Conservation (phyloP, 2,113 vertebrate genomes). For the Corythaixoides concolor region DNA sequence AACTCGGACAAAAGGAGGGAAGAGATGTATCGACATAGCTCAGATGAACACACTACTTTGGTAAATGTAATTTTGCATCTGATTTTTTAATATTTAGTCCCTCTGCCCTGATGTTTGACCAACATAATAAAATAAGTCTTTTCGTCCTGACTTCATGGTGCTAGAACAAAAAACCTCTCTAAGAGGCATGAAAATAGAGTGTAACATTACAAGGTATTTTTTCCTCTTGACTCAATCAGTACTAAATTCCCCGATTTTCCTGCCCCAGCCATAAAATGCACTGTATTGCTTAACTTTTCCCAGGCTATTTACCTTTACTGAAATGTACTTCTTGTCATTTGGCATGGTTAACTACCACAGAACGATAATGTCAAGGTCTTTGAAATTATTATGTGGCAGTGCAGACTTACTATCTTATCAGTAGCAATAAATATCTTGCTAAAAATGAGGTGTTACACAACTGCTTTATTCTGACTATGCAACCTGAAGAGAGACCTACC, state of each 20-base stretch:
- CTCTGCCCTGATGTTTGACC: neutral
- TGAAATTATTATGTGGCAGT: neutral
- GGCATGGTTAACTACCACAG: conserved; percentile 37
- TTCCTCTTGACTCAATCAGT: neutral
- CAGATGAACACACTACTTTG: neutral
- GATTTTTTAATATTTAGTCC: neutral
- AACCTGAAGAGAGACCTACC: neutral
- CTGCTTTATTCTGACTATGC: neutral
- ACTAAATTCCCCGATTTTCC: conserved; percentile 38
- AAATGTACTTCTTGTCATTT: conserved; percentile 2
- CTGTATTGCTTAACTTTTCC: neutral
- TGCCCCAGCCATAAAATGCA: conserved; percentile 11
- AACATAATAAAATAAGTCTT: neutral
- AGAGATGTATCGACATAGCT: neutral
- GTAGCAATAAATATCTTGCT: conserved; percentile 49
- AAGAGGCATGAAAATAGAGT: neutral
- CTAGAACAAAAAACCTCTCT: neutral
- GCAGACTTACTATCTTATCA: conserved; percentile 51
- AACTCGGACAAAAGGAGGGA: neutral
- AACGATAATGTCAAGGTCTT: conserved; percentile 60
- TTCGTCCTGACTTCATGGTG: neutral
- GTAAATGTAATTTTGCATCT: neutral
- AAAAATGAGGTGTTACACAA: conserved; percentile 39
- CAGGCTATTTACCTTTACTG: conserved; percentile 12
- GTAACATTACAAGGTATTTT: neutral